phyloP scores from a whole-genome alignment of 2,113 vertebrate genomes.

The Bubo scandiacus region DNA sequence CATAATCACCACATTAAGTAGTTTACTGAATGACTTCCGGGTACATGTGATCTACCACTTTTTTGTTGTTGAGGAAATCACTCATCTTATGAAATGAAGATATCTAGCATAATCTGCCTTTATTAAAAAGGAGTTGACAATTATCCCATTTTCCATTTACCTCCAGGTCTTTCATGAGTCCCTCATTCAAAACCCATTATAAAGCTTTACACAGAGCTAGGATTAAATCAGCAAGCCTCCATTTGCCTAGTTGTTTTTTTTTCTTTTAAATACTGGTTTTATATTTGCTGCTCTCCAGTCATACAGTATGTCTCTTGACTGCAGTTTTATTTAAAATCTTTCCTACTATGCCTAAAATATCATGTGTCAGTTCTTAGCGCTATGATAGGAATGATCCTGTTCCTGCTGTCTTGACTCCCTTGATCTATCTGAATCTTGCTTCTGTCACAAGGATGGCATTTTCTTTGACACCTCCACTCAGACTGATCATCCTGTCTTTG shows the following conservation, averaged over 20 bases:
- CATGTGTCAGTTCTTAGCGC: neutral
- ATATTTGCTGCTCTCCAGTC: neutral
- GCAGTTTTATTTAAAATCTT: neutral
- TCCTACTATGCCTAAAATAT: neutral
- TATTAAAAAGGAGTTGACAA: neutral
- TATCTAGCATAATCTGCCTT: neutral
- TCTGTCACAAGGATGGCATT: neutral
- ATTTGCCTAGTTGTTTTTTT: neutral
- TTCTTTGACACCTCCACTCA: neutral
- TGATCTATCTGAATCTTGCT: neutral
- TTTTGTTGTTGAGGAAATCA: neutral
- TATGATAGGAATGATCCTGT: neutral
- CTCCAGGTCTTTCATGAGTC: neutral
- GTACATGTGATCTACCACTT: neutral
- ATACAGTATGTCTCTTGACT: neutral
- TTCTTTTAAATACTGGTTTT: neutral
- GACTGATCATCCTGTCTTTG: neutral
- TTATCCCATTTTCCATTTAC: neutral
- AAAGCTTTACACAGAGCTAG: neutral
- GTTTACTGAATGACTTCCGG: constrained; percentile 1
- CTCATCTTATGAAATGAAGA: neutral
- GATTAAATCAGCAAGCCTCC: constrained; percentile 2
- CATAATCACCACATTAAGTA: neutral
- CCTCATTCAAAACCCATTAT: neutral
- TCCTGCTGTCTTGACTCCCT: neutral